phyloP scores from a whole-genome alignment of 1,140 invertebrate genomes.

The Drosophila takahashii region DNA sequence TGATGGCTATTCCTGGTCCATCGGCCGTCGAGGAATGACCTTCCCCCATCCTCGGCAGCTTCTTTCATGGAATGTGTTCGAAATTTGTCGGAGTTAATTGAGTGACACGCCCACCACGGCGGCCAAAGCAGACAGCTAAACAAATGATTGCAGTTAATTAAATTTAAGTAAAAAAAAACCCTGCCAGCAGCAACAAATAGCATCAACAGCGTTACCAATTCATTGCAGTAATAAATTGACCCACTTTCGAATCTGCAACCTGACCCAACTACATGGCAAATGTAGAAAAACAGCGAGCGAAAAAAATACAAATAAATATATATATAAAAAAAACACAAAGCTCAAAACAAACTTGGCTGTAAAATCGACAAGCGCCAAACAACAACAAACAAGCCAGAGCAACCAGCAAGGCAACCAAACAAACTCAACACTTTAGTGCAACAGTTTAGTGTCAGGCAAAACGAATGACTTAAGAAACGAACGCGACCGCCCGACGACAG shows the following conservation, averaged over 20 bases:
- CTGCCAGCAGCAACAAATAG: conserved; percentile 38
- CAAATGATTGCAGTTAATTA: conserved; percentile 64
- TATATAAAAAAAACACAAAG: conserved; percentile 41
- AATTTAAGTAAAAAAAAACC: conserved; percentile 52
- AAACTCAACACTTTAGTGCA: conserved; percentile 78
- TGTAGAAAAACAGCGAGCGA: conserved; percentile 49
- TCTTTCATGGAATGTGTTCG: conserved; percentile 39
- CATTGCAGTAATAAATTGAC: conserved; percentile 82
- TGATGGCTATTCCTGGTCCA: conserved; percentile 49
- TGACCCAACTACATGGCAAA: conserved; percentile 79
- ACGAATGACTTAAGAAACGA: conserved; percentile 81
- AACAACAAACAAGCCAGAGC: conserved; percentile 58
- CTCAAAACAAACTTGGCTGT: conserved; percentile 71
- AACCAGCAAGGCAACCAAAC: conserved; percentile 44
- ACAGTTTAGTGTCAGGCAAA: conserved; percentile 80
- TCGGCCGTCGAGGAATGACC: conserved; percentile 43
- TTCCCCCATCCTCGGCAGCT: conserved; percentile 31
- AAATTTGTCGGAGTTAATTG: conserved; percentile 64
- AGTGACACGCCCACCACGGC: conserved; percentile 43
- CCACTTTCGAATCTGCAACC: conserved; percentile 83
- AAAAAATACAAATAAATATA: conserved; percentile 40
- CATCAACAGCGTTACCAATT: conserved; percentile 58
- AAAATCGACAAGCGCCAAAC: conserved; percentile 73
- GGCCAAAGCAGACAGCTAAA: conserved; percentile 7
- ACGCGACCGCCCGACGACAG: conserved; percentile 66